Evolutionary conservation across 1,140 invertebrate genomes (phyloP).

Genomic region (Micrasema minimum): DNA sequence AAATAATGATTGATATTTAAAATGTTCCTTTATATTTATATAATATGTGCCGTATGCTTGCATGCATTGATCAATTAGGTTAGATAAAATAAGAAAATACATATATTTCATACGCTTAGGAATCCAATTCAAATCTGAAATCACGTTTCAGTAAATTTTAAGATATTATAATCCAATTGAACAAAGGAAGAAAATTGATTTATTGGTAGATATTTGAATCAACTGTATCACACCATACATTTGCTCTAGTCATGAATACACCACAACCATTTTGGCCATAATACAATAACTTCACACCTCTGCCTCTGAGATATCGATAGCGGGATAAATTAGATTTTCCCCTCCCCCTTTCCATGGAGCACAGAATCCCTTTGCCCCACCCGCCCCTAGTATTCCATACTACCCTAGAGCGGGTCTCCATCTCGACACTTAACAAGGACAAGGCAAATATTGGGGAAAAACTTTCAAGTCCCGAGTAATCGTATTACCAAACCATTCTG

Average conservation of each 20-base stretch:
- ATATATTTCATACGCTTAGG: neutral
- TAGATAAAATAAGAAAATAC: neutral
- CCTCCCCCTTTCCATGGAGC: neutral
- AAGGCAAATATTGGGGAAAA: slow-evolving; percentile 24
- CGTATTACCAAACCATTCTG: slow-evolving; percentile 22
- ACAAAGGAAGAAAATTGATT: neutral
- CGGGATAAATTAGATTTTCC: slow-evolving; percentile 19
- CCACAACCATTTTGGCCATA: slow-evolving; percentile 3
- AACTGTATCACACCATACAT: neutral
- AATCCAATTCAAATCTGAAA: neutral
- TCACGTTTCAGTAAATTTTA: neutral
- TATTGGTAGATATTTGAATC: neutral
- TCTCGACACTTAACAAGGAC: slow-evolving; percentile 16
- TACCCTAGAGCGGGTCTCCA: neutral
- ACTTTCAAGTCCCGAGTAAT: slow-evolving; percentile 6
- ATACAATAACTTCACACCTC: slow-evolving; percentile 27
- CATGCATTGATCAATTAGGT: too few relatives aligned
- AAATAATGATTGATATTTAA: too few relatives aligned
- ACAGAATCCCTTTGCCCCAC: neutral
- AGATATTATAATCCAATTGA: neutral
- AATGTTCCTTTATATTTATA: too few relatives aligned
- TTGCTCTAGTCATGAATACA: neutral
- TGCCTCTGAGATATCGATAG: slow-evolving; percentile 24
- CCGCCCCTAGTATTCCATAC: neutral
- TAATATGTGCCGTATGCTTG: too few relatives aligned